phyloP scores from a whole-genome alignment of 2,113 vertebrate species.

The Chionomys nivalis region DNA sequence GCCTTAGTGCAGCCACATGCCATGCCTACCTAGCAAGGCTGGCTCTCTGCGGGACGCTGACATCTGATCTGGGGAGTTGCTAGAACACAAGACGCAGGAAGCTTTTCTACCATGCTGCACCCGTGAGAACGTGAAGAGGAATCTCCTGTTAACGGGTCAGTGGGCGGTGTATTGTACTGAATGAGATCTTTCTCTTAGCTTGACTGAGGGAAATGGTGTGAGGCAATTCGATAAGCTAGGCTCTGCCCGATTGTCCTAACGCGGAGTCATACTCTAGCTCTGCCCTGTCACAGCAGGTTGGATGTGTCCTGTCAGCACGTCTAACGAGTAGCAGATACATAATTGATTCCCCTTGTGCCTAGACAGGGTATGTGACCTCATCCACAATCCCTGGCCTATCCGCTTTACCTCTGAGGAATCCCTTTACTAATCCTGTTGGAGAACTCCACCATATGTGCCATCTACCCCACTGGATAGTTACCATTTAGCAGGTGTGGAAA shows the following conservation, averaged over 20 bases:
- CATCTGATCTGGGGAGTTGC: not conserved
- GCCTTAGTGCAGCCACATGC: not conserved
- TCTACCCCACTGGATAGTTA: accelerated
- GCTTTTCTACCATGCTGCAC: not conserved
- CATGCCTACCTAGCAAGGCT: not conserved
- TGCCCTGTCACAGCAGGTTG: not conserved
- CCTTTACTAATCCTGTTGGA: not conserved
- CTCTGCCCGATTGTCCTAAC: not conserved
- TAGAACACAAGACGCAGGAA: not conserved
- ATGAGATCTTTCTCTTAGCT: slow-evolving; percentile 21
- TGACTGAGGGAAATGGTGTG: not conserved
- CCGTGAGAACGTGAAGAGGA: not conserved
- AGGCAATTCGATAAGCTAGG: not conserved
- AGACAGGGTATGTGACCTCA: accelerated
- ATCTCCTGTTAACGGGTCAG: not conserved
- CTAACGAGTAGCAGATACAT: not conserved
- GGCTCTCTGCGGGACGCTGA: not conserved
- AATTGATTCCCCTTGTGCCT: not conserved
- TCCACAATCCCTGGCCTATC: not conserved
- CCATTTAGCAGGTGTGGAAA: not conserved
- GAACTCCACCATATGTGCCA: not conserved
- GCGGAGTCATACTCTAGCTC: not conserved
- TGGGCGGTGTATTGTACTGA: not conserved
- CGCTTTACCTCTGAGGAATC: not conserved
- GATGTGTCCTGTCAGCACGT: not conserved